These are phyloP conservation scores for Microctonus aethiopoides DNA, from an alignment of 2,888 invertebrate species.

Conservation along the genomic window DNA sequence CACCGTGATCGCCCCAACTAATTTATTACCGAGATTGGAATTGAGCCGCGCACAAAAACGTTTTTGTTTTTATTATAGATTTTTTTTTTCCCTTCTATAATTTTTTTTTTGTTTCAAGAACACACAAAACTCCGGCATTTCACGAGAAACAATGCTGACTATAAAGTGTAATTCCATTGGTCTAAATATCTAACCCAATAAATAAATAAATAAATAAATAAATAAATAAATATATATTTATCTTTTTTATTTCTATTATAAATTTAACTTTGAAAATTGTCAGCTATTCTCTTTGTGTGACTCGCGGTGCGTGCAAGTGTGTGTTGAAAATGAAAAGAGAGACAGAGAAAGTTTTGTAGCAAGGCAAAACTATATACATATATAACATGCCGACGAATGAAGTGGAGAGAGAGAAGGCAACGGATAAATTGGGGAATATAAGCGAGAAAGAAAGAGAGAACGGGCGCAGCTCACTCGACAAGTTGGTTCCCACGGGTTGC, in stretches of 20 bases:
- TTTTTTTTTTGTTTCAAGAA: not conserved
- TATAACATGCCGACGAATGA: conserved; percentile 25
- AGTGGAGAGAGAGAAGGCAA: conserved; percentile 39
- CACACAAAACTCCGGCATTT: conserved; percentile 30
- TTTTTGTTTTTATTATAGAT: not conserved
- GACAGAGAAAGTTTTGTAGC: conserved; percentile 34
- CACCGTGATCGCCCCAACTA: conserved; percentile 64
- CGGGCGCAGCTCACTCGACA: conserved; percentile 48
- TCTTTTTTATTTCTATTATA: not conserved
- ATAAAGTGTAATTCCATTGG: conserved; percentile 32
- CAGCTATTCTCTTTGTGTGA: conserved; percentile 26
- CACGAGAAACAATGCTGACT: conserved; percentile 55
- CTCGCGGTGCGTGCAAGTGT: conserved; percentile 34
- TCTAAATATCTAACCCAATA: conserved; percentile 21
- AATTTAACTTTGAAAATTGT: conserved; percentile 8
- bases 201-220: no score
- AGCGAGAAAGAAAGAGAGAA: conserved; percentile 34
- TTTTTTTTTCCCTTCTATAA: not conserved
- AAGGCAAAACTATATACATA: conserved; percentile 16
- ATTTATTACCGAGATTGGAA: conserved; percentile 64
- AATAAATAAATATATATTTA: no score
- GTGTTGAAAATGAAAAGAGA: conserved; percentile 30
- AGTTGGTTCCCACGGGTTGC: conserved; percentile 64
- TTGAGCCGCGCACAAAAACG: conserved; percentile 57
- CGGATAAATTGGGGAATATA: conserved; percentile 30